Percentiles rank a stretch among this genome's conserved stretches.
Conservation (phyloP, 2,113 vertebrate species). For the Eublepharis macularius region DNA sequence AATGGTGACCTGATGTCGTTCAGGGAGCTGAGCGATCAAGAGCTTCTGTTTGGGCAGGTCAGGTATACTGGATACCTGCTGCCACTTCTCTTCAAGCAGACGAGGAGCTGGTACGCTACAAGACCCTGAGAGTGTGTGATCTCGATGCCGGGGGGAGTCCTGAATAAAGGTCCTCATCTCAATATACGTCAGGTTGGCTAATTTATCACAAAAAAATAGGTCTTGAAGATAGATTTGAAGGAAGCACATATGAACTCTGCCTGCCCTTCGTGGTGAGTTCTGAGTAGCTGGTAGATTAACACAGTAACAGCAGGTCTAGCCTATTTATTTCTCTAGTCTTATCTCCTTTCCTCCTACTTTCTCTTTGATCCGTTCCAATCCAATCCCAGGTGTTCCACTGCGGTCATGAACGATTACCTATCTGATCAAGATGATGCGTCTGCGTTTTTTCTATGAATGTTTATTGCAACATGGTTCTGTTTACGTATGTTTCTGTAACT, state of each 20-base stretch:
- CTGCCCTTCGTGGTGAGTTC: constrained; percentile 33
- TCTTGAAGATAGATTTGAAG: constrained; percentile 20
- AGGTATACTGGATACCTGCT: too few relatives aligned
- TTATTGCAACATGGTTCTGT: constrained; percentile 16
- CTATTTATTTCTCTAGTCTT: constrained; percentile 48
- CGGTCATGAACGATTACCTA: constrained; percentile 36
- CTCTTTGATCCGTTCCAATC: constrained; percentile 60
- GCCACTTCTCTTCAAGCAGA: too few relatives aligned
- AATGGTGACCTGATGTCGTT: too few relatives aligned
- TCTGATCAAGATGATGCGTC: constrained; percentile 24
- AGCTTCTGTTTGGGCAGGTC: too few relatives aligned
- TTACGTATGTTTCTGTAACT: not conserved
- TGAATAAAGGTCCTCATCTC: too few relatives aligned
- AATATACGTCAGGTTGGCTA: not conserved
- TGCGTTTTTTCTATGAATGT: constrained; percentile 33
- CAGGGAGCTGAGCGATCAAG: too few relatives aligned
- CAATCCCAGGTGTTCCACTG: constrained; percentile 47
- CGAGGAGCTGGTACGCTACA: too few relatives aligned
- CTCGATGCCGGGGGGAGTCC: too few relatives aligned
- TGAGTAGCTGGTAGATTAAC: constrained; percentile 47
- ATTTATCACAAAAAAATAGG: not conserved
- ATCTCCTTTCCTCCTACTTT: constrained; percentile 62
- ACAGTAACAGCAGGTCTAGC: constrained; percentile 53
- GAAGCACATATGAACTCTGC: not conserved
- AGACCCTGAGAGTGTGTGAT: too few relatives aligned